phyloP scores from a whole-genome alignment of 2,797 vertebrate species.

The Enteromius thamalakanensis region DNA sequence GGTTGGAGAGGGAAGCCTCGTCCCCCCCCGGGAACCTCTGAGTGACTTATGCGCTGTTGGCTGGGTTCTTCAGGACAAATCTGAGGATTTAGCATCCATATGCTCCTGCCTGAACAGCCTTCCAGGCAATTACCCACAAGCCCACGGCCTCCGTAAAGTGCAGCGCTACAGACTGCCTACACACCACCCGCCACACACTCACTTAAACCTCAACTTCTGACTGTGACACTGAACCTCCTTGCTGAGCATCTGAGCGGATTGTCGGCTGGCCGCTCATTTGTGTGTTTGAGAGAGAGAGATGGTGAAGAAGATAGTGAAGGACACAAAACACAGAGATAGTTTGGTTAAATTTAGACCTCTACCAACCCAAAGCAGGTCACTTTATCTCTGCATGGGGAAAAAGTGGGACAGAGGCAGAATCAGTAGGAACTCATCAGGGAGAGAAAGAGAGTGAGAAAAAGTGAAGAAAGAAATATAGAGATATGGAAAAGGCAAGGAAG shows the following conservation, averaged over 20 bases:
- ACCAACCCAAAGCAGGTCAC: constrained; percentile 82
- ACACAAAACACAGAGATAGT: constrained; percentile 73
- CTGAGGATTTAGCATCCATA: constrained; percentile 78
- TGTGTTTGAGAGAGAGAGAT: constrained; percentile 21
- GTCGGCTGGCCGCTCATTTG: not conserved
- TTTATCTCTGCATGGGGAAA: constrained; percentile 77
- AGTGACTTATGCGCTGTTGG: constrained; percentile 72
- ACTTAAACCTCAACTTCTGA: constrained; percentile 41
- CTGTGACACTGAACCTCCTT: constrained; percentile 35
- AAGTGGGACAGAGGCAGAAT: constrained; percentile 78
- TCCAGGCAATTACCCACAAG: constrained; percentile 70
- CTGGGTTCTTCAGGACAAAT: constrained; percentile 75
- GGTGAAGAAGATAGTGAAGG: constrained; percentile 66
- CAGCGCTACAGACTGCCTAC: constrained; percentile 40
- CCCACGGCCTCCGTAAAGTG: constrained; percentile 40
- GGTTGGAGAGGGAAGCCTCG: constrained; percentile 20
- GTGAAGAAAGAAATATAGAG: constrained; percentile 13
- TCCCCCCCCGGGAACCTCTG: constrained; percentile 43
- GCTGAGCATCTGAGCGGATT: constrained; percentile 26
- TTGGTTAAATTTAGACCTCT: constrained; percentile 82
- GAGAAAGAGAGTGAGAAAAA: constrained; percentile 31
- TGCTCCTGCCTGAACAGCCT: constrained; percentile 67
- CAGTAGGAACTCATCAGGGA: constrained; percentile 55
- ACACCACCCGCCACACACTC: constrained; percentile 35
- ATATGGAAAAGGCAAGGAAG: constrained; percentile 23